Evolutionary conservation across 2,888 invertebrate species (phyloP).

Genomic region (Plebejus anna): DNA sequence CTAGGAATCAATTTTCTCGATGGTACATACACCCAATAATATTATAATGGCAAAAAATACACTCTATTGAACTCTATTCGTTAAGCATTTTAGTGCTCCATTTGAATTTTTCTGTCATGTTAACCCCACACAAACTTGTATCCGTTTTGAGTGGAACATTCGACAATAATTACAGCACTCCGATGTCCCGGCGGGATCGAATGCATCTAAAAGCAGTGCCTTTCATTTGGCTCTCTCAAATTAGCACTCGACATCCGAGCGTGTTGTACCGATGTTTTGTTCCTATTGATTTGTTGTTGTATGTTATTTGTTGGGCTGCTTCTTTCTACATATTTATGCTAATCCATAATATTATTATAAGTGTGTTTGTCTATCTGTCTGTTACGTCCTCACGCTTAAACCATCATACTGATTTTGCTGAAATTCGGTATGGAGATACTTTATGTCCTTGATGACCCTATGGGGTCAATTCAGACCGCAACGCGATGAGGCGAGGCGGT

Average conservation of each 20-base stretch:
- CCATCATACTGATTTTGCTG: too few relatives aligned
- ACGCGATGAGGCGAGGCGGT: too few relatives aligned
- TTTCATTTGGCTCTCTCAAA: constrained; percentile 38
- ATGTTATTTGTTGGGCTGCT: background rate
- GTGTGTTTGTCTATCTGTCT: too few relatives aligned
- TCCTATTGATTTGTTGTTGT: constrained; percentile 6
- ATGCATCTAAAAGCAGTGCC: constrained; percentile 39
- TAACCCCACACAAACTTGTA: constrained; percentile 22
- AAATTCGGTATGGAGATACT: too few relatives aligned
- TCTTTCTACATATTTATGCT: too few relatives aligned
- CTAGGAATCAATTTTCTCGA: too few relatives aligned
- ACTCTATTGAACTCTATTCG: background rate
- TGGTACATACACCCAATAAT: too few relatives aligned
- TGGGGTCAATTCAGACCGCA: too few relatives aligned
- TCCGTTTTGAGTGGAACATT: constrained; percentile 22
- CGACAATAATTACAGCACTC: constrained; percentile 34
- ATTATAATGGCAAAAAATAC: background rate
- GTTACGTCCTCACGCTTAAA: too few relatives aligned
- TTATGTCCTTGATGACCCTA: too few relatives aligned
- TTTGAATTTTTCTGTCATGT: background rate
- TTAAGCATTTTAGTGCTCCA: background rate
- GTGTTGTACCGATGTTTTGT: constrained; percentile 16
- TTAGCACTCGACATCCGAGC: constrained; percentile 27
- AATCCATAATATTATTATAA: too few relatives aligned
- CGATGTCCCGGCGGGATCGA: constrained; percentile 34